These are phyloP conservation scores for Resseliella maxima DNA, from an alignment of 2,888 invertebrate genomes.

Conservation along the genomic window DNA sequence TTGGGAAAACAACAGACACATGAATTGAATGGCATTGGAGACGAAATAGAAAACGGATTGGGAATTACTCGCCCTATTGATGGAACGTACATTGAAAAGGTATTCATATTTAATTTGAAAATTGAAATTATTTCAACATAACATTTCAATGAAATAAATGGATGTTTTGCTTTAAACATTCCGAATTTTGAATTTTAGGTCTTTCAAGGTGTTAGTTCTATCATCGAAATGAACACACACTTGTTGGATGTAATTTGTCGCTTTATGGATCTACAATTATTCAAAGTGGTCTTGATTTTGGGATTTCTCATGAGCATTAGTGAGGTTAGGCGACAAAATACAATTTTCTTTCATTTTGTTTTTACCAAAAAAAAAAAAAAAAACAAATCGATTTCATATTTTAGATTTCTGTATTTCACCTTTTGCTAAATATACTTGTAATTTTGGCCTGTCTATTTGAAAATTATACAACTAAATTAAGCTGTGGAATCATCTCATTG, in stretches of 20 bases:
- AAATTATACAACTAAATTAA: not conserved
- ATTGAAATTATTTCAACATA: not conserved
- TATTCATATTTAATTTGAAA: not conserved
- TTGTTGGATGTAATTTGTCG: not conserved
- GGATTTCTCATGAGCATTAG: constrained; percentile 34
- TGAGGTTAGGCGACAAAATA: not conserved
- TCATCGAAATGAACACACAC: not conserved
- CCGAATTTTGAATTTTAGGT: not conserved
- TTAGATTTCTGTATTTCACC: not conserved
- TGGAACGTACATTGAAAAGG: not conserved
- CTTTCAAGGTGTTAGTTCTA: not conserved
- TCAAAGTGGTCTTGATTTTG: not conserved
- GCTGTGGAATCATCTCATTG: not conserved
- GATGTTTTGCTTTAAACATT: not conserved
- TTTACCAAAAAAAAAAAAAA: no score
- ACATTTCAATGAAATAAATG: not conserved
- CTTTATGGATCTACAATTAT: not conserved
- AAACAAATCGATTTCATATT: not conserved
- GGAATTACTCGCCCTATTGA: not conserved
- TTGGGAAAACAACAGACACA: no score
- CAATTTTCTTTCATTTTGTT: not conserved
- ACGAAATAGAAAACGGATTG: not conserved
- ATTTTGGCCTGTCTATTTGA: not conserved
- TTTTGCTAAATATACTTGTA: not conserved
- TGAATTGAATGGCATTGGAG: not conserved